A percentile compares a stretch with the other conserved stretches of the same genome.
Conservation (phyloP, 2,113 vertebrate genomes). For the Seriola dumerili region DNA sequence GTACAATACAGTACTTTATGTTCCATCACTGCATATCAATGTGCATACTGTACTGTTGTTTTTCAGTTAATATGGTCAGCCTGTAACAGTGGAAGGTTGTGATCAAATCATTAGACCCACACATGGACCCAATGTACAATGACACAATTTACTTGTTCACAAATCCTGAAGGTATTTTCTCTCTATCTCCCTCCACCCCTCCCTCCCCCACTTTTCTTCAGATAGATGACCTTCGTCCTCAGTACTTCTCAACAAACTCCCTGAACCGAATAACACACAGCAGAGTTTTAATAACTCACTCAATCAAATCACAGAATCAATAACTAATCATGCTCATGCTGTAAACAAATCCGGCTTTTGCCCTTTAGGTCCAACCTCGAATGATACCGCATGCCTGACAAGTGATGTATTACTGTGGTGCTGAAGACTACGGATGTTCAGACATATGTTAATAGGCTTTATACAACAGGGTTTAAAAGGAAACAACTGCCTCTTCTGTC, state of each 20-base stretch:
- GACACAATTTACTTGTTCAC: neutral
- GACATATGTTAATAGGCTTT: too few species aligned
- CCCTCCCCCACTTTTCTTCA: neutral
- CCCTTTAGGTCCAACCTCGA: conserved; percentile 50
- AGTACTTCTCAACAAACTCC: conserved; percentile 49
- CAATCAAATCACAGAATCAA: conserved; percentile 60
- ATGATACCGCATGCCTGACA: neutral
- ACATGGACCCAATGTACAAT: too few species aligned
- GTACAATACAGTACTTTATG: too few species aligned
- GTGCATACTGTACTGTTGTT: too few species aligned
- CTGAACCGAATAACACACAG: conserved; percentile 2
- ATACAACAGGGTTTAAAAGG: too few species aligned
- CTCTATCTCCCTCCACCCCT: neutral
- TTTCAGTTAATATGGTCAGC: too few species aligned
- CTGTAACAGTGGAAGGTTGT: too few species aligned
- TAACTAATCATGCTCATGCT: conserved; percentile 24
- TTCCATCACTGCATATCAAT: too few species aligned
- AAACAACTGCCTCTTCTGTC: neutral
- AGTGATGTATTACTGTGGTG: conserved; percentile 1
- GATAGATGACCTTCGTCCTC: conserved; percentile 48
- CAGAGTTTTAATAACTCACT: conserved; percentile 44
- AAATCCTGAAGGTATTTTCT: neutral
- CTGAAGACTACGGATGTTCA: neutral
- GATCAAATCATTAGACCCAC: too few species aligned
- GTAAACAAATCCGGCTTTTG: conserved; percentile 55